Evolutionary conservation across 2,888 invertebrate genomes (phyloP).

Genomic region (Torymus tubicola): DNA sequence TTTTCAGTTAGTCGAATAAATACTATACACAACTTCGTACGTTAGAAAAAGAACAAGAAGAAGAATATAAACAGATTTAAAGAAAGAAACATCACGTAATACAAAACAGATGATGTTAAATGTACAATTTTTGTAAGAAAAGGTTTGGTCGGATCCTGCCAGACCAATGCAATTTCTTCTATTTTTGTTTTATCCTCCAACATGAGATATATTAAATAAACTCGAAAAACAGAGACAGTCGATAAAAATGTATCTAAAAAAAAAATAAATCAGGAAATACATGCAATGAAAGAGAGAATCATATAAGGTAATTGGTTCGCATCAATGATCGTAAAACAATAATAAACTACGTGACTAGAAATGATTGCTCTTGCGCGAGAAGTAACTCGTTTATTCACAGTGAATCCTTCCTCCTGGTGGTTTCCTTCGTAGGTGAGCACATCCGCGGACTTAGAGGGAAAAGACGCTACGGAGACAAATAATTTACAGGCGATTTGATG

Average conservation of each 20-base stretch:
- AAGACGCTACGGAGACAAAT: conserved; percentile 40
- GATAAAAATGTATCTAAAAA: conserved; percentile 44
- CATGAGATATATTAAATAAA: conserved; percentile 43
- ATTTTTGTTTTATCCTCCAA: conserved; percentile 49
- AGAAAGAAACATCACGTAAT: conserved; percentile 47
- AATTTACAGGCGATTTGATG: conserved; percentile 30
- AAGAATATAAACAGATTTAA: conserved; percentile 43
- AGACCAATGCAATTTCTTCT: conserved; percentile 62
- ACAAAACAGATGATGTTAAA: conserved; percentile 31
- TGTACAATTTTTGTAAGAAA: conserved; percentile 45
- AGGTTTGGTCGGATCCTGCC: conserved; percentile 71
- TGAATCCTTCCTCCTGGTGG: background rate
- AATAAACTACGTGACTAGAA: conserved; percentile 59
- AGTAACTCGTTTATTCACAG: conserved; percentile 38
- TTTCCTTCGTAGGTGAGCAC: background rate
- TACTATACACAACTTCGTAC: conserved; percentile 67
- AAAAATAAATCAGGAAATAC: conserved; percentile 28
- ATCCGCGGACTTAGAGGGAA: background rate
- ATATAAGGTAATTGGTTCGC: conserved; percentile 29
- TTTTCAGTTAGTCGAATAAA: conserved; percentile 70
- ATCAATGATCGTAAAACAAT: conserved; percentile 25
- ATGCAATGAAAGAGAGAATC: conserved; percentile 36
- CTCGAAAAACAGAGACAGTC: conserved; percentile 21
- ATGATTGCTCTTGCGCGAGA: conserved; percentile 56
- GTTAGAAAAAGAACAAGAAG: conserved; percentile 27